These are phyloP conservation scores for Stercorarius parasiticus DNA, from an alignment of 2,113 vertebrate genomes.

Conservation along the genomic window DNA sequence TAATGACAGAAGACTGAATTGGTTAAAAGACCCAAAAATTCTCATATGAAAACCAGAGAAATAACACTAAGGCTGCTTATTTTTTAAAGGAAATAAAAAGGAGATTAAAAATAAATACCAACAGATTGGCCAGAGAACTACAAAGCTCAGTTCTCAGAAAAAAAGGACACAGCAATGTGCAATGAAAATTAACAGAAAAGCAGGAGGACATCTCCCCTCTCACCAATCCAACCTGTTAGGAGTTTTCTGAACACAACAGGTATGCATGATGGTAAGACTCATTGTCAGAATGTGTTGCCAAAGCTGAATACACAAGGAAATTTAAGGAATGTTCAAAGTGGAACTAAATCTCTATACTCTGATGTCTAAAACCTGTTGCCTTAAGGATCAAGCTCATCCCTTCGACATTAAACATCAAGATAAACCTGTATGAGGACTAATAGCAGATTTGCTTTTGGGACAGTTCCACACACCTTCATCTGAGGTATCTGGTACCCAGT, in stretches of 20 bases:
- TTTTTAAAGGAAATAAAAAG: neutral
- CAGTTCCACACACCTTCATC: neutral
- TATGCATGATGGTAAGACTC: rapidly evolving
- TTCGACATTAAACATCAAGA: neutral
- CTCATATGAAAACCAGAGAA: neutral
- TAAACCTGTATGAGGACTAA: neutral
- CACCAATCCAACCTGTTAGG: neutral
- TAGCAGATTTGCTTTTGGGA: neutral
- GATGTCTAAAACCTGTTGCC: neutral
- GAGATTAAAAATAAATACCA: neutral
- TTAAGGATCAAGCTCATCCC: neutral
- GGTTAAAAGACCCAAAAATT: neutral
- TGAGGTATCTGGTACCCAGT: neutral
- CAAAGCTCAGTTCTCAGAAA: neutral
- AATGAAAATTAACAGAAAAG: neutral
- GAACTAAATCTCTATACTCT: neutral
- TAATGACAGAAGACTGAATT: neutral
- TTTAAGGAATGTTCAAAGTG: neutral
- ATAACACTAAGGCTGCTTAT: neutral
- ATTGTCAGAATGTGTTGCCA: rapidly evolving
- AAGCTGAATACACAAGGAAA: neutral
- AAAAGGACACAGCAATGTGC: neutral
- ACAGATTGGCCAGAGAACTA: neutral
- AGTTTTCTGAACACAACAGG: neutral
- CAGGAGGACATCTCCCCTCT: neutral